Conservation (phyloP, 2,113 vertebrate species). For the Elanus axillaris region DNA sequence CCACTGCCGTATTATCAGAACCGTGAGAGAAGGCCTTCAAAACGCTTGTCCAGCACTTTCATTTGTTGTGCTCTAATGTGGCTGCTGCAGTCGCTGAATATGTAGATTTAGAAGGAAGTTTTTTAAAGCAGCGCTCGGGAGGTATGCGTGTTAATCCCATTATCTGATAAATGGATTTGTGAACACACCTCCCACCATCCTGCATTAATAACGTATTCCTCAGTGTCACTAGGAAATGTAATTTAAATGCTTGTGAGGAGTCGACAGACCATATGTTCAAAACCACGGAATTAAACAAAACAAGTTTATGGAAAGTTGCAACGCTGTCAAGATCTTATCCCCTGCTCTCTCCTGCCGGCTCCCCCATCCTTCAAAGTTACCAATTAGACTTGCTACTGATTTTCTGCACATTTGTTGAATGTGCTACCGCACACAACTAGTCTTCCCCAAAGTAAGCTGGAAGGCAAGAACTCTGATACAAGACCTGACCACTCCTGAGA, state of each 20-base stretch:
- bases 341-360: background rate
- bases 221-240: slow-evolving; percentile 53
- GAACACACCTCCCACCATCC: slow-evolving; percentile 53
- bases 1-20: background rate
- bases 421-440: background rate
- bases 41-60: slow-evolving; percentile 51
- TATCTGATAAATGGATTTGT: slow-evolving; percentile 75
- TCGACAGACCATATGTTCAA: slow-evolving; percentile 8
- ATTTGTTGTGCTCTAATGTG: slow-evolving; percentile 51
- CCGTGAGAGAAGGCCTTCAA: background rate
- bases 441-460: background rate
- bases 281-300: slow-evolving; percentile 60
- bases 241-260: slow-evolving; percentile 58
- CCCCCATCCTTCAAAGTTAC: background rate
- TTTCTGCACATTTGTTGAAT: background rate
- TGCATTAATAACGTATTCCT: slow-evolving; percentile 29
- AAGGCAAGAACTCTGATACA: accelerated
- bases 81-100: slow-evolving; percentile 36
- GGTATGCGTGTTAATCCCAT: slow-evolving; percentile 64
- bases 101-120: slow-evolving; percentile 64
- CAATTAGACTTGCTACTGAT: background rate
- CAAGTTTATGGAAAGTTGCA: slow-evolving; percentile 16
- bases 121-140: slow-evolving; percentile 39
- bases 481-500: background rate
- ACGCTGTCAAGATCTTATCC: background rate